Evolutionary conservation across 2,888 invertebrate genomes (phyloP).

Genomic region (Dastarcus helophoroides): DNA sequence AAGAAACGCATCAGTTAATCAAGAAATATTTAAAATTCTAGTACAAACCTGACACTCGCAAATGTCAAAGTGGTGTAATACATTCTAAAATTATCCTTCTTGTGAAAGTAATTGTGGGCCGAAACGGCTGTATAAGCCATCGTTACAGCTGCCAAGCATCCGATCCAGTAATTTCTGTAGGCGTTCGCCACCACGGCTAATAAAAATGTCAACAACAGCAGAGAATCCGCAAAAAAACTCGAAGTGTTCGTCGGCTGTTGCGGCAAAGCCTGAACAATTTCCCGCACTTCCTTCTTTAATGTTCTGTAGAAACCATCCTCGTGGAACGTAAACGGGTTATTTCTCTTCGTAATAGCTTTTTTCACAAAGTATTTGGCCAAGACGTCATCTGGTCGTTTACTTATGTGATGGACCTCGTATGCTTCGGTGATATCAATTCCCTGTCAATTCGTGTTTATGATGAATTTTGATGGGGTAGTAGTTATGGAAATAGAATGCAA

Average conservation of each 20-base stretch:
- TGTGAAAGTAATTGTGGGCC: slow-evolving; percentile 70
- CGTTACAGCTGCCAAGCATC: slow-evolving; percentile 43
- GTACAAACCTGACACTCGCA: not conserved
- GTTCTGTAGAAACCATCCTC: slow-evolving; percentile 64
- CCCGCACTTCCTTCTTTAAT: slow-evolving; percentile 47
- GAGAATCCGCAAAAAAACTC: slow-evolving; percentile 34
- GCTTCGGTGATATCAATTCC: slow-evolving; percentile 74
- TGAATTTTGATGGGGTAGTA: too few relatives aligned
- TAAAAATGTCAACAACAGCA: slow-evolving; percentile 26
- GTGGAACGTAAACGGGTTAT: slow-evolving; percentile 61
- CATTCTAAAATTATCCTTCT: slow-evolving; percentile 66
- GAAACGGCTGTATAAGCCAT: slow-evolving; percentile 48
- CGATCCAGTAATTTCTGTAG: slow-evolving; percentile 34
- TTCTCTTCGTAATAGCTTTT: slow-evolving; percentile 50
- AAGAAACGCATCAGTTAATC: slow-evolving; percentile 13
- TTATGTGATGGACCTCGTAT: slow-evolving; percentile 63
- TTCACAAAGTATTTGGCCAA: slow-evolving; percentile 55
- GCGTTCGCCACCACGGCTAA: slow-evolving; percentile 23
- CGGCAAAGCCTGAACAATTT: slow-evolving; percentile 42
- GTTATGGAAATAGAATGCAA: too few relatives aligned
- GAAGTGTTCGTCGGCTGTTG: slow-evolving; percentile 29
- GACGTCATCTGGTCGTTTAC: slow-evolving; percentile 40
- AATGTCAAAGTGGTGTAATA: slow-evolving; percentile 57
- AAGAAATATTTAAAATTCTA: not conserved
- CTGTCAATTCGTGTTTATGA: too few relatives aligned